Percentiles rank a stretch among this genome's conserved stretches.
Conservation (phyloP, 92 coral and sea anemone species). For the Palythoa caribaeorum region DNA sequence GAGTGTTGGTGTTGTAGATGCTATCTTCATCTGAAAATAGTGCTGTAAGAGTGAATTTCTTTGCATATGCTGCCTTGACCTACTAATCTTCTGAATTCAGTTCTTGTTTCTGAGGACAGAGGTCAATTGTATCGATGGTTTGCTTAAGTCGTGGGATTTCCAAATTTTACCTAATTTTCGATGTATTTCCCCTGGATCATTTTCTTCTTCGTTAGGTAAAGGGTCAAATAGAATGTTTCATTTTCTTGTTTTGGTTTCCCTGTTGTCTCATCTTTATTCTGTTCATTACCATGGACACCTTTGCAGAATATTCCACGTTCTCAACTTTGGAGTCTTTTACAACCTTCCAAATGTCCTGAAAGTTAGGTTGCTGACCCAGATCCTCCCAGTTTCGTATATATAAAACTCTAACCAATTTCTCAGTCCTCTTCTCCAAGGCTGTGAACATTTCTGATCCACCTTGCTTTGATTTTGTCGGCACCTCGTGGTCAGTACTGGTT, state of each 20-base stretch:
- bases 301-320: neutral
- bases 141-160: neutral
- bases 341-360: neutral
- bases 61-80: neutral
- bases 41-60: neutral
- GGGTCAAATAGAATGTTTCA: neutral
- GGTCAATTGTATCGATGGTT: neutral
- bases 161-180: neutral
- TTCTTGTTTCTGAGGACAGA: neutral
- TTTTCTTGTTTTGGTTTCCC: neutral
- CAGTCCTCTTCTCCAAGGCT: neutral
- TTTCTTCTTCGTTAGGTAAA: neutral
- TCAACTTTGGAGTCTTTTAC: neutral
- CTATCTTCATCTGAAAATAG: neutral
- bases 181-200: neutral
- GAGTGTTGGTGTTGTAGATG: neutral
- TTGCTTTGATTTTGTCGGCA: neutral
- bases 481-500: neutral
- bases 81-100: neutral
- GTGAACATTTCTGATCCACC: neutral
- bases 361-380: neutral
- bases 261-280: neutral
- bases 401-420: neutral
- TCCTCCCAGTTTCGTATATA: neutral
- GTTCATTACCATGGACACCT: neutral